Evolutionary conservation across 2,797 vertebrate genomes (phyloP), one percentile per base, ranked within the genome.

Genomic region (Aselliscus stoliczkanus): DNA sequence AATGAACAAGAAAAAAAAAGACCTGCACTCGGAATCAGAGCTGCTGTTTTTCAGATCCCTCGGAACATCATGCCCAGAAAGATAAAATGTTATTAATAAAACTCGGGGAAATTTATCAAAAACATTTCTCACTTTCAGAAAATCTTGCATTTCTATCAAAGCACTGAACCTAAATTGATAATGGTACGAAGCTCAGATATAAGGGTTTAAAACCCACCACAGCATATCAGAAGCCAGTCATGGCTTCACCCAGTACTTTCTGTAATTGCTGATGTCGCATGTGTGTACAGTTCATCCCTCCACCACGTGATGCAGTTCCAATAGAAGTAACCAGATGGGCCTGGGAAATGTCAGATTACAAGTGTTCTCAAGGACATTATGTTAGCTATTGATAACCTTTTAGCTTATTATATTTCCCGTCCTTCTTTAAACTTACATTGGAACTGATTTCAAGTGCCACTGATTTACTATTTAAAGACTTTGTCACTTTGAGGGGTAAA

Each of bases 241-340:
- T 97, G 96, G 96, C 97, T 98, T 98, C 96, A 97, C 96, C 31
- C 83, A 96, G 96, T 96, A 91, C 85, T 95, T 95, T 96, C 90
- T 89, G 75, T 88, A 96, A 96, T 98, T 76, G 90, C 95, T 96
- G 87, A 97, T 77, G 95, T 84, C 84, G 18, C 69, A 97, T 97
- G 95, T 98, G 93, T 69, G 10, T 60, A 27, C 60, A 96, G 27
- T 85, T 34, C 93, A 87, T 73, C 44, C 67, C 94, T 97, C 70
- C 65, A 91, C 88, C 5, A 62, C 85, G 44, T 62, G 23, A 90
- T 95, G 73, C 77, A 97, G 27, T 73, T 70, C 34, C 44, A 82
- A 18, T 10, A 83, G 70, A 89, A 96, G 54, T 88, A 93, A 96
- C 90, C 90, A 50, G 0, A 84, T 92, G 95, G 62, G 62, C 96